Base-by-base conservation (phyloP, 2,888 invertebrate species). In the Dasypogon diadema region DNA sequence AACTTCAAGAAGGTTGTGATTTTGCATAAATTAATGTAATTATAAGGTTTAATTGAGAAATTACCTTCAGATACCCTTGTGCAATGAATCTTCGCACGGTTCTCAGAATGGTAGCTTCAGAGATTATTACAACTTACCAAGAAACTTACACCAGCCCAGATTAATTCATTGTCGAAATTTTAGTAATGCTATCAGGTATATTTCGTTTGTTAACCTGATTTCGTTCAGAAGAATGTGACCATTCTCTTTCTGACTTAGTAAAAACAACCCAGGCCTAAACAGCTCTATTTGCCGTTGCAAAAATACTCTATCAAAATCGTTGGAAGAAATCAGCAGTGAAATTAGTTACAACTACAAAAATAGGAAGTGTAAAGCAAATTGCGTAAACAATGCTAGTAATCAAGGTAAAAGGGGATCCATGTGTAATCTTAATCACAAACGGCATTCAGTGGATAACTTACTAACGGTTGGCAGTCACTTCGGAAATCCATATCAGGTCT, bases 271-370 rank as follows among this genome's bases (percentile, higher is more conserved):
- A 21, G 22, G 30, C 30, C 34, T 54, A n/a, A 30, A 46, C 48
- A 54, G 34, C 12, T 46, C 70, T 1, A 30, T 73, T 16, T 73
- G 56, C 16, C 22, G 10, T 65, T 77, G 75, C 65, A 77, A 75
- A 56, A 77, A 68, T 42, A 24, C 37, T 14, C 88, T 92, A 58
- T 92, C 92, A 14, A 89, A 91, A 74, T 92, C 92, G 1, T 87
- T 93, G 84, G 93, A 93, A 81, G 92, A 93, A 82, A 91, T 92
- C 12, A 88, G 92, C 58, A 89, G 90, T 21, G 91, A 91, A 55
- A 18, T 16, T n/a, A 73, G 56, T 56, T 42, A 42, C 37, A 56
- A 34, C 42, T 42, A 34, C 30, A 55, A 73, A 73, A 73, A 56
- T 34, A 30, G 22, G 30, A 73, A 34, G 26, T 56, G 56, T 18